Evolutionary conservation across 2,113 vertebrate species (phyloP).

Genomic region (Chaetorhynchus papuensis): DNA sequence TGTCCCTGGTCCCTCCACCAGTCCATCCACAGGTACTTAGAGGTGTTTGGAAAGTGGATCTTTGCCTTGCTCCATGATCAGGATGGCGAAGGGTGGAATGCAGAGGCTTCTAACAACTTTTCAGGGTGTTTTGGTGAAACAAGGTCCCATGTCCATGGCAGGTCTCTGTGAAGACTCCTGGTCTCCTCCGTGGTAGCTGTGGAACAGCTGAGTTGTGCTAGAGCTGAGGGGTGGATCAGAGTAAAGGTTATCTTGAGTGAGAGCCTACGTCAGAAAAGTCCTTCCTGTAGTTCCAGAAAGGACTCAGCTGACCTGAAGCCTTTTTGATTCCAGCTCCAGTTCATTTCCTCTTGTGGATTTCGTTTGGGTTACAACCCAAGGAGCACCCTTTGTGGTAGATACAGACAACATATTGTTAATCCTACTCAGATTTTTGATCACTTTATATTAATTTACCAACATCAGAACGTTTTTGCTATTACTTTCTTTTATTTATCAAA

Average conservation of each 20-base stretch:
- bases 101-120: neutral
- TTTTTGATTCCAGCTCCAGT: neutral
- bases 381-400: neutral
- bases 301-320: neutral
- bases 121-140: neutral
- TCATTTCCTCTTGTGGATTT: neutral
- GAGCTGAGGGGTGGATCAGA: neutral
- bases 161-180: neutral
- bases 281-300: neutral
- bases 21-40: neutral
- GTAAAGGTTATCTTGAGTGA: neutral
- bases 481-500: neutral
- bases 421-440: neutral
- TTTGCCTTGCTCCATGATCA: neutral
- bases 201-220: neutral
- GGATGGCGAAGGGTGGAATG: neutral
- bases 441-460: neutral
- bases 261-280: fast-evolving
- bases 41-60: neutral
- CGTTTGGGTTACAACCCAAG: neutral
- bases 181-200: neutral
- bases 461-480: neutral
- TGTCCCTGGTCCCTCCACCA: neutral
- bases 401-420: neutral
- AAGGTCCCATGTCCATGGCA: neutral